Evolutionary conservation across 2,797 vertebrate genomes (phyloP), one percentile per base, ranked within the genome.

Genomic region (Anolis apletophallus): DNA sequence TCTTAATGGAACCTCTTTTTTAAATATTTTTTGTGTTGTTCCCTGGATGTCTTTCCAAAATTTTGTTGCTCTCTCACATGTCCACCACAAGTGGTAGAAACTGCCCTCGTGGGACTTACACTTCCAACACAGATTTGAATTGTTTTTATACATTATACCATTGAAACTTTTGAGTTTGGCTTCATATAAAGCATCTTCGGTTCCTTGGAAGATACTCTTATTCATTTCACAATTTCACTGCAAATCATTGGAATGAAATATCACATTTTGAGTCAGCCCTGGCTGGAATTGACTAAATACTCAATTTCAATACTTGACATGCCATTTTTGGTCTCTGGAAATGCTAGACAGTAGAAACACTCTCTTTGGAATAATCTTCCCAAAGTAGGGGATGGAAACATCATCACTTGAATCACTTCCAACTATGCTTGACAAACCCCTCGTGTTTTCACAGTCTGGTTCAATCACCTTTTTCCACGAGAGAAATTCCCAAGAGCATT

Each of bases 301-400:
- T 50, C 12, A 23, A 29, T 85, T 85, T 74, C 40, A 34, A 67
- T 80, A 61, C 40, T 61, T 54, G 13, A 32, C 36, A 36, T 4
- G 73, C n/a, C 80, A 64, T 61, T 52, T 36, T 80, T 86, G 46
- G 57, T 73, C 34, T 19, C n/a, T 80, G 69, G 10, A 73, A 64
- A 72, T 26, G 40, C 29, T 52, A 73, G 68, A 73, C 40, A 40
- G 40, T 40, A 40, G 40, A 40, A 29, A 23, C 55, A 64, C 23
- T 14, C 10, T 73, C 50, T 61, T 81, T 87, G 81, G n/a, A 83
- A 78, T 36, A 57, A 32, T 71, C 8, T 82, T 77, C 69, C 61
- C 34, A 54, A 75, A 64, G 40, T 6, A 81, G 9, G 1, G 11
- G 36, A 52, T 78, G 9, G 76, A 72, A 87, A 72, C 64, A 26